Base-by-base conservation (phyloP, 2,888 invertebrate genomes). In the Synergus laeviventris region DNA sequence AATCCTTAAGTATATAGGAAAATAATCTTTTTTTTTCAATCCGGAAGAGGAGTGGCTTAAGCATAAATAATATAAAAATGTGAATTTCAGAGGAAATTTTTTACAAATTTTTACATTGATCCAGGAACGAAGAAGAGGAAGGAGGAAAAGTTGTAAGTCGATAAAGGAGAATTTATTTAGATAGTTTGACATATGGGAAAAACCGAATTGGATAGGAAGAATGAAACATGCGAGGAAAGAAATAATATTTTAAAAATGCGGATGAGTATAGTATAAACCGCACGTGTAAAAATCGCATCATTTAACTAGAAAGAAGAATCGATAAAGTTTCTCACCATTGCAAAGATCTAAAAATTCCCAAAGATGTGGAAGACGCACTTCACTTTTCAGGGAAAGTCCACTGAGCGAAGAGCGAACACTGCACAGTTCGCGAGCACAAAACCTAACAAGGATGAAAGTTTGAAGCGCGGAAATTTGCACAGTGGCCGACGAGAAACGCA, bases 401-500 rank as follows among this genome's bases (percentile, higher is more conserved):
- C 74, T 56, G 39, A 56, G 49, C 39, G 75, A 24, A 75, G 39
- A 39, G 49, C 42, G 42, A 74, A 39, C 39, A 45, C 76, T 59
- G 45, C 73, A 36, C 45, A 73, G 31, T 12, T 42, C 76, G 31
- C 73, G 60, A 76, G 21, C 49, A 42, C 73, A 76, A 76, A 64
- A 73, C 24, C 39, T 42, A 7, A 54, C 60, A 42, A 21, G 45
- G 31, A 56, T 70, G 31, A 49, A n/a, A 62, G 61, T 49, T 42
- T 12, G n/a, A 42, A 78, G 73, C 78, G 61, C 78, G 75, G 39
- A 62, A 39, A 73, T 73, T 66, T 45, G n/a, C 54, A 82, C 83
- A 81, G 83, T 86, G 87, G 85, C 91, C 89, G 90, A 88, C 86
- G 88, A 86, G 87, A 89, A 88, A 88, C 89, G 86, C 89, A 89